Percentiles rank a stretch among this genome's conserved stretches.
Conservation (phyloP, 2,888 invertebrate species). For the Drosophila demipolita region DNA sequence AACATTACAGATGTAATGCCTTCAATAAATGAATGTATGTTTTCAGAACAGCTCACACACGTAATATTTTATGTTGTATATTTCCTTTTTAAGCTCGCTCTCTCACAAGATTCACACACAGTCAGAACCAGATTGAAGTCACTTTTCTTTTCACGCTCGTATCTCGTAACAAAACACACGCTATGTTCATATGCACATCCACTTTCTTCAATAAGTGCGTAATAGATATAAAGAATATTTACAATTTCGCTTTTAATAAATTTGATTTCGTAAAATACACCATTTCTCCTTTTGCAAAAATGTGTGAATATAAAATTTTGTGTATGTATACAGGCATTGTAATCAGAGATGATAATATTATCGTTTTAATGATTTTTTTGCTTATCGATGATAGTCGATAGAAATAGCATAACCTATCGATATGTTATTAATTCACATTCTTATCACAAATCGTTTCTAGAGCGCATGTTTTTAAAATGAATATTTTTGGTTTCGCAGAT, state of each 20-base stretch:
- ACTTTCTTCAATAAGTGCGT: slow-evolving; percentile 73
- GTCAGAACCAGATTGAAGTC: slow-evolving; percentile 68
- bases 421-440: background rate
- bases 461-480: background rate
- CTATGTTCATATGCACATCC: slow-evolving; percentile 71
- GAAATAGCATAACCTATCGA: background rate
- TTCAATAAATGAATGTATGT: slow-evolving; percentile 60
- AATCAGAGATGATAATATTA: background rate
- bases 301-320: slow-evolving; percentile 28
- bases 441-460: background rate
- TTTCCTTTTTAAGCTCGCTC: slow-evolving; percentile 68
- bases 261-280: slow-evolving; percentile 61
- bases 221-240: slow-evolving; percentile 76
- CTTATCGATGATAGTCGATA: background rate
- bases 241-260: slow-evolving; percentile 69
- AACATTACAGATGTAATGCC: slow-evolving; percentile 66
- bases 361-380: background rate
- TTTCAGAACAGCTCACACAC: slow-evolving; percentile 72
- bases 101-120: slow-evolving; percentile 79
- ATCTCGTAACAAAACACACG: slow-evolving; percentile 72
- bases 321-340: slow-evolving; percentile 44
- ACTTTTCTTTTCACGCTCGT: slow-evolving; percentile 75
- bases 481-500: background rate
- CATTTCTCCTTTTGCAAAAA: slow-evolving; percentile 56
- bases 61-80: slow-evolving; percentile 67